phyloP scores from a whole-genome alignment of 2,888 invertebrate genomes.

The Pharmacophagus antenor region DNA sequence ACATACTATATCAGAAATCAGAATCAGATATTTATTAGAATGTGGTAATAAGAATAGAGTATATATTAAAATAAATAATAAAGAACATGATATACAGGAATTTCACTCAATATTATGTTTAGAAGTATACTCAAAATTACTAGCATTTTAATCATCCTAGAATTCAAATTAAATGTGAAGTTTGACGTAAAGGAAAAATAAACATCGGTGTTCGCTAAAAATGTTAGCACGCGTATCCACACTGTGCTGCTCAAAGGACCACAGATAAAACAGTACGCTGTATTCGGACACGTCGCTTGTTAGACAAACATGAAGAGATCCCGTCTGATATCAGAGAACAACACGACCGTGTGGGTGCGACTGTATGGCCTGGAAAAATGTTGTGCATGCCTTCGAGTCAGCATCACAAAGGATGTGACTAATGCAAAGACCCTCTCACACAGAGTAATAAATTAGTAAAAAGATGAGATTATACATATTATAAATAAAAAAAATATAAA shows the following conservation, averaged over 20 bases:
- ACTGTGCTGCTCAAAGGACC: slow-evolving; percentile 40
- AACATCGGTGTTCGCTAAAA: neutral
- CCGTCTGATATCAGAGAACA: slow-evolving; percentile 69
- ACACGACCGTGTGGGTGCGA: slow-evolving; percentile 69
- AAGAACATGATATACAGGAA: too few relatives aligned
- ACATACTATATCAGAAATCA: too few relatives aligned
- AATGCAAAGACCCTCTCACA: slow-evolving; percentile 46
- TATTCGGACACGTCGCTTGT: slow-evolving; percentile 78
- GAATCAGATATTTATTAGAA: too few relatives aligned
- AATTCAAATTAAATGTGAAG: too few relatives aligned
- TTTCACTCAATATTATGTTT: too few relatives aligned
- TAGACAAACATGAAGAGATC: slow-evolving; percentile 77
- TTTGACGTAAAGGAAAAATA: too few relatives aligned
- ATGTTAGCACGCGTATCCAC: slow-evolving; percentile 41
- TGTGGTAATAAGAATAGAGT: too few relatives aligned
- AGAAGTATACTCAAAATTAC: too few relatives aligned
- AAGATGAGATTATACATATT: slow-evolving; percentile 45
- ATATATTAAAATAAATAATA: too few relatives aligned
- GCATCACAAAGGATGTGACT: slow-evolving; percentile 54
- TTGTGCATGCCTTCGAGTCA: slow-evolving; percentile 30
- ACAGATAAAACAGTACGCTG: slow-evolving; percentile 70
- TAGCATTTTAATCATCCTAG: too few relatives aligned
- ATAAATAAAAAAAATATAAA: slow-evolving; percentile 32
- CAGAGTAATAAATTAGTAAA: slow-evolving; percentile 59
- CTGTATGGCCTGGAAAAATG: slow-evolving; percentile 50